Evolutionary conservation across 1,140 invertebrate species (phyloP).

Genomic region (Drosophila takahashii): DNA sequence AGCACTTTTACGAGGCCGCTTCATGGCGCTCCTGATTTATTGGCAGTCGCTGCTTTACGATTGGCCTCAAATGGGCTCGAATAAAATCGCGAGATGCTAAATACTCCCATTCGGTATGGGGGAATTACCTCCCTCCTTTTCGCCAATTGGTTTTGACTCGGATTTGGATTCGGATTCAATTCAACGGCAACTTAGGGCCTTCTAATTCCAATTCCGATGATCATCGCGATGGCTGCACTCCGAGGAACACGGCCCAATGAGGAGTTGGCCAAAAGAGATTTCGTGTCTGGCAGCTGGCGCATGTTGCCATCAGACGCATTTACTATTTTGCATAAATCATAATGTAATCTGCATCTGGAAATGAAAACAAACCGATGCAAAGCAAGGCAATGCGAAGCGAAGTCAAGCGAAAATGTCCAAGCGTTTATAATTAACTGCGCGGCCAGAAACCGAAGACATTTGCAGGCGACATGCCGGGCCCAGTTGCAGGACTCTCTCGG

Average conservation of each 20-base stretch:
- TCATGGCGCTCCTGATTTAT: constrained; percentile 83
- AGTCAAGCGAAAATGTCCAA: constrained; percentile 81
- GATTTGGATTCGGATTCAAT: neutral
- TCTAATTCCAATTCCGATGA: constrained; percentile 19
- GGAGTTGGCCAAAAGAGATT: constrained; percentile 5
- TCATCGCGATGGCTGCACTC: constrained; percentile 40
- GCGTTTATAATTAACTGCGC: constrained; percentile 84
- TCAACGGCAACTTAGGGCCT: neutral
- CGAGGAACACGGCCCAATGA: constrained; percentile 26
- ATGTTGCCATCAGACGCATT: constrained; percentile 84
- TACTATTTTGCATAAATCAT: constrained; percentile 85
- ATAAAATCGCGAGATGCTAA: constrained; percentile 34
- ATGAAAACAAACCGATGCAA: constrained; percentile 73
- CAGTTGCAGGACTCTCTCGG: constrained; percentile 52
- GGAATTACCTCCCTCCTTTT: neutral
- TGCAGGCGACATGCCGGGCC: constrained; percentile 78
- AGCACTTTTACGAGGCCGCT: constrained; percentile 83
- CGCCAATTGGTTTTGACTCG: neutral
- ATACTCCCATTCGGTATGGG: constrained; percentile 2
- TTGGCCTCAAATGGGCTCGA: constrained; percentile 53
- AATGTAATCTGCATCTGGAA: constrained; percentile 84
- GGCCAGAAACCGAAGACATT: constrained; percentile 71
- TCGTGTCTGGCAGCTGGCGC: constrained; percentile 59
- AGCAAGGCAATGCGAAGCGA: constrained; percentile 12
- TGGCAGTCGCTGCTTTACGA: constrained; percentile 61